Base-by-base conservation (phyloP, 2,113 vertebrate species). In the Megalops atlanticus region DNA sequence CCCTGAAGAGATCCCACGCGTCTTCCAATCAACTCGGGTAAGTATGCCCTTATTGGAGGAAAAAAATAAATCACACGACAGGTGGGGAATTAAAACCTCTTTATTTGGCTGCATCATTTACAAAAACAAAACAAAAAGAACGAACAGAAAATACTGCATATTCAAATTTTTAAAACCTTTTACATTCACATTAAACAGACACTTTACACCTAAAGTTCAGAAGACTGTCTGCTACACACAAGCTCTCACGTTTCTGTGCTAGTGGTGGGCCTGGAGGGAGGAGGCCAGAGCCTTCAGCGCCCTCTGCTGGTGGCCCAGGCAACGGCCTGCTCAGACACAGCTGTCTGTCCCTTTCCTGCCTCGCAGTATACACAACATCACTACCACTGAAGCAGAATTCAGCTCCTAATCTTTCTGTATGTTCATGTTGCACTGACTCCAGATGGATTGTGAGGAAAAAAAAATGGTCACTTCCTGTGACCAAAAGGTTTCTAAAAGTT, bases 21-120 rank as follows among this genome's bases (percentile, higher is more conserved):
- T n/a, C n/a, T n/a, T n/a, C n/a, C n/a, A n/a, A n/a, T n/a, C n/a
- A n/a, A n/a, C n/a, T n/a, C n/a, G n/a, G n/a, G n/a, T n/a, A n/a
- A n/a, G n/a, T n/a, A n/a, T n/a, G n/a, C n/a, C n/a, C n/a, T n/a
- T n/a, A 38, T 73, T 18, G 18, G 1, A 24, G 14, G 16, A 39
- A 2, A 73, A 21, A 1, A 36, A 38, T 3, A 31, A 38, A 21
- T 39, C 15, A 39, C 4, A 3, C 31, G 21, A 16, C 41, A 18
- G 14, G 38, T 43, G 41, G 4, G 39, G 74, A 74, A 78, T 74
- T 76, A 38, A 49, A 79, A 58, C 38, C 40, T 79, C 35, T 84
- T 82, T 86, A 82, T 84, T 84, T 84, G 74, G 43, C 78, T 54
- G 33, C 80, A 74, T 84, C 72, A 80, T 84, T 78, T 84, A 83